phyloP scores from a whole-genome alignment of 1,140 invertebrate species.

The Drosophila nebulosa region DNA sequence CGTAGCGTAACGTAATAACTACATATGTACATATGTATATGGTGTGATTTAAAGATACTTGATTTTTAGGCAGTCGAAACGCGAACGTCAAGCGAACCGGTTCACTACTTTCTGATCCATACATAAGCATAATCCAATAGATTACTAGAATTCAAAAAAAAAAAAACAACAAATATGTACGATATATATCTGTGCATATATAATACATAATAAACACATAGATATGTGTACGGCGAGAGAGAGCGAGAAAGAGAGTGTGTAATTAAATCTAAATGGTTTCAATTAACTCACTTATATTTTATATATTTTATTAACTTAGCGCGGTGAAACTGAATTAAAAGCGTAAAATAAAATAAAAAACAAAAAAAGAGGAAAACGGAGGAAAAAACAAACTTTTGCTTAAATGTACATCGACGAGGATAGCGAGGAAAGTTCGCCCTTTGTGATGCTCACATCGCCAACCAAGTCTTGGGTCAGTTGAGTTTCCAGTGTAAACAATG shows the following conservation, averaged over 20 bases:
- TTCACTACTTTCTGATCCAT: neutral
- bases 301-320: slow-evolving; percentile 56
- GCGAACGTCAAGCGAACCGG: slow-evolving; percentile 65
- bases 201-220: neutral
- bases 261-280: slow-evolving; percentile 76
- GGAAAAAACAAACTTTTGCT: slow-evolving; percentile 67
- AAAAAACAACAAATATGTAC: neutral
- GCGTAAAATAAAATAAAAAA: slow-evolving; percentile 48
- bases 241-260: slow-evolving; percentile 30
- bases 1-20: slow-evolving; percentile 43
- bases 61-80: slow-evolving; percentile 50
- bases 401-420: slow-evolving; percentile 81
- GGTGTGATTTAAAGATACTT: slow-evolving; percentile 9
- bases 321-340: slow-evolving; percentile 74
- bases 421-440: slow-evolving; percentile 80
- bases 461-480: slow-evolving; percentile 76
- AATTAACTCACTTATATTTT: slow-evolving; percentile 67
- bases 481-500: slow-evolving; percentile 55
- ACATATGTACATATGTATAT: too few relatives aligned
- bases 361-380: slow-evolving; percentile 26
- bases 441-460: slow-evolving; percentile 80
- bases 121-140: neutral
- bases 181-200: neutral
- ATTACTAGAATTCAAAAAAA: neutral
- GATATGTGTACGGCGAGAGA: neutral